Evolutionary conservation across 2,113 vertebrate genomes (phyloP).

Genomic region (Toxotes chatareus): DNA sequence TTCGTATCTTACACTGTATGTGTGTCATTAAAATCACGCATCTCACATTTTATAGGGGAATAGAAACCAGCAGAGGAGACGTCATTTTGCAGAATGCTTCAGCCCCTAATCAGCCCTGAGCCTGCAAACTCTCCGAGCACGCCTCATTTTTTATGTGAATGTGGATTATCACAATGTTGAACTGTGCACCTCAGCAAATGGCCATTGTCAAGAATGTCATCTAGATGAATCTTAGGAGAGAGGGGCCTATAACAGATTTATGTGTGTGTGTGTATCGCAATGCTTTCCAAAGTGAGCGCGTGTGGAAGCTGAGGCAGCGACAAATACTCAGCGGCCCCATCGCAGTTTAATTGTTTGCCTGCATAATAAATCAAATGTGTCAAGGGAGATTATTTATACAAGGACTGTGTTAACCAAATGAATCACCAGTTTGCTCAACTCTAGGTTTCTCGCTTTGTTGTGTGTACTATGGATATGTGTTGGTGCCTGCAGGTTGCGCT

Average conservation of each 20-base stretch:
- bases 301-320: slow-evolving; percentile 60
- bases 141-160: slow-evolving; percentile 30
- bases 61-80: not conserved
- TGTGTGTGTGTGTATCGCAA: slow-evolving; percentile 5
- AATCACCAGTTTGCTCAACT: slow-evolving; percentile 68
- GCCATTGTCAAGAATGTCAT: slow-evolving; percentile 62
- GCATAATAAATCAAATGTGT: slow-evolving; percentile 81
- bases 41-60: not conserved
- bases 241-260: slow-evolving; percentile 27
- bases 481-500: not conserved
- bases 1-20: not conserved
- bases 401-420: slow-evolving; percentile 72
- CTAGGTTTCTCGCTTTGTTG: slow-evolving; percentile 12
- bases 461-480: not conserved
- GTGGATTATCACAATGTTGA: slow-evolving; percentile 52
- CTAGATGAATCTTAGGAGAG: slow-evolving; percentile 44
- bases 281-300: slow-evolving; percentile 53
- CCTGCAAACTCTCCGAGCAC: slow-evolving; percentile 7
- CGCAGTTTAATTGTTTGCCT: slow-evolving; percentile 80
- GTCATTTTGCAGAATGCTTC: not conserved
- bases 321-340: slow-evolving; percentile 62
- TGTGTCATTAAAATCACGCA: not conserved
- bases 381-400: slow-evolving; percentile 77
- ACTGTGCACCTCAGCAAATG: slow-evolving; percentile 68
- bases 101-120: not conserved